Percentiles rank a stretch among this genome's conserved stretches.
Conservation (phyloP, 2,888 invertebrate genomes). For the Papilio elwesi region DNA sequence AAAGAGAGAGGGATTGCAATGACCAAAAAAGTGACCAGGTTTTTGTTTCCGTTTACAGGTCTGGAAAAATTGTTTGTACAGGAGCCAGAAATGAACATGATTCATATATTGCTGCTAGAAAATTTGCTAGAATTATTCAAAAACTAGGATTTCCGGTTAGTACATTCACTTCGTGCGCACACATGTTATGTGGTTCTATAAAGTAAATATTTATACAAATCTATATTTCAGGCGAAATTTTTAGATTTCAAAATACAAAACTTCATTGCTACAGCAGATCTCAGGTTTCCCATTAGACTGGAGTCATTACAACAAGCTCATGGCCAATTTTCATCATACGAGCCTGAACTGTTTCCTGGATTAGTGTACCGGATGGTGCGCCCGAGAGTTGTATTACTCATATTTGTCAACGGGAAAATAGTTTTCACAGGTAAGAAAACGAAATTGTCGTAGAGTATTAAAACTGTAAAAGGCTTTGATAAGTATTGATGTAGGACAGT, state of each 20-base stretch:
- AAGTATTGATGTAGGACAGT: no score
- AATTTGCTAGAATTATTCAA: constrained; percentile 92
- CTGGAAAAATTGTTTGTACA: constrained; percentile 93
- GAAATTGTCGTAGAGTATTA: no score
- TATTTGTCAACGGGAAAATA: constrained; percentile 99
- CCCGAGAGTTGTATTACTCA: constrained; percentile 97
- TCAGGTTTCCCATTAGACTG: constrained; percentile 88
- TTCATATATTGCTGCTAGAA: constrained; percentile 90
- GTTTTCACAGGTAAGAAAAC: constrained; percentile 90
- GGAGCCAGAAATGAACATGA: constrained; percentile 91
- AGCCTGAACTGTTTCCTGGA: constrained; percentile 99
- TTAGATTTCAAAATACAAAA: constrained; percentile 91
- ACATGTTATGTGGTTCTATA: not conserved
- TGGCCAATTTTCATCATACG: constrained; percentile 94
- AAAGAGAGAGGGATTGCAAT: not conserved
- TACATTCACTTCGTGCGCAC: not conserved
- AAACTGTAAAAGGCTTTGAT: no score
- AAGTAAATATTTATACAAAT: constrained; percentile 22
- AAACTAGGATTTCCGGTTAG: constrained; percentile 90
- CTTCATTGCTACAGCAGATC: constrained; percentile 90
- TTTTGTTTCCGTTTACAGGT: constrained; percentile 72
- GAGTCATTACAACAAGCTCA: constrained; percentile 90
- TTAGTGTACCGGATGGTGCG: constrained; percentile 98
- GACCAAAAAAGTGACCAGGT: not conserved
- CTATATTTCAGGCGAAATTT: constrained; percentile 86